Evolutionary conservation across 2,797 vertebrate species (phyloP).

Genomic region (Pogonophryne albipinna): DNA sequence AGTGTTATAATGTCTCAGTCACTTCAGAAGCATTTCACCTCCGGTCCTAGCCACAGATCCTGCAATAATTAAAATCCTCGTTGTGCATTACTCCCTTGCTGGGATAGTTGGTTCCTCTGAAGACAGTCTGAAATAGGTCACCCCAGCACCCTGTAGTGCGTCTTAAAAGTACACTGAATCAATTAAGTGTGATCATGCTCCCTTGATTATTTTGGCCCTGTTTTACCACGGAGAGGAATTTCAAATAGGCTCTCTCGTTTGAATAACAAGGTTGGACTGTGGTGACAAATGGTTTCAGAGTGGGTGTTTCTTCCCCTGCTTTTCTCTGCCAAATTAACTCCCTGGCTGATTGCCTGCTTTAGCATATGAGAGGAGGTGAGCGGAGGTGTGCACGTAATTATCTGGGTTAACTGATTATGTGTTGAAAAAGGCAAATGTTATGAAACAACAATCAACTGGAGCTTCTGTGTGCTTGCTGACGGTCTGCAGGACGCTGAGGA

Average conservation of each 20-base stretch:
- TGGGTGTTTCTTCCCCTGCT: constrained; percentile 77
- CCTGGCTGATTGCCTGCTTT: constrained; percentile 83
- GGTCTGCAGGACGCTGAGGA: constrained; percentile 22
- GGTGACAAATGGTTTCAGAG: constrained; percentile 83
- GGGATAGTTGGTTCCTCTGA: constrained; percentile 83
- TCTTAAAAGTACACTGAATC: constrained; percentile 88
- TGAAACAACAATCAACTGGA: constrained; percentile 28
- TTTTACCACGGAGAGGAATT: constrained; percentile 85
- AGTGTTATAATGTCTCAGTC: constrained; percentile 74
- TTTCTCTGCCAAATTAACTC: constrained; percentile 80
- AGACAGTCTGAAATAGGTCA: constrained; percentile 88
- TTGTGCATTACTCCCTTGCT: constrained; percentile 80
- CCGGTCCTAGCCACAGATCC: constrained; percentile 77
- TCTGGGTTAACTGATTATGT: constrained; percentile 75
- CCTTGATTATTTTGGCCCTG: constrained; percentile 87
- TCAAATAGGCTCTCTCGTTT: constrained; percentile 82
- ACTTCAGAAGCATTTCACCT: constrained; percentile 80
- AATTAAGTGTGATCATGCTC: constrained; percentile 87
- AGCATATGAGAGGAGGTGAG: constrained; percentile 82
- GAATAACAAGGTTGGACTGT: constrained; percentile 84
- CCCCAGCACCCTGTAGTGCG: constrained; percentile 85
- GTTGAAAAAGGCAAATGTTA: constrained; percentile 71
- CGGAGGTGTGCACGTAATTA: constrained; percentile 79
- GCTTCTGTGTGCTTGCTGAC: constrained; percentile 6
- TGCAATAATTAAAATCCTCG: constrained; percentile 85